Evolutionary conservation across 2,888 invertebrate species (phyloP).

Genomic region (Eupsilia transversa): DNA sequence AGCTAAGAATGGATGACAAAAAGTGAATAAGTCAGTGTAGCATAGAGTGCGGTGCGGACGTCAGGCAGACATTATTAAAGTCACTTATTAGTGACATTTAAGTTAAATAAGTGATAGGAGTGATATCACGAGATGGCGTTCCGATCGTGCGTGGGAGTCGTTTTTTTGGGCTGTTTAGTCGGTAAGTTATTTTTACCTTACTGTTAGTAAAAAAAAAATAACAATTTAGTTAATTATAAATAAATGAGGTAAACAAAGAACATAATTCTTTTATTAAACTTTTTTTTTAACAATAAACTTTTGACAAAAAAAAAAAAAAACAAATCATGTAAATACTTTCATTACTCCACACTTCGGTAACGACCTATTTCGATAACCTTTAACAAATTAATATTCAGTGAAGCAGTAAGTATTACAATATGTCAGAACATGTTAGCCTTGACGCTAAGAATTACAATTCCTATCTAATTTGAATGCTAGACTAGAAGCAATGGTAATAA

Average conservation of each 20-base stretch:
- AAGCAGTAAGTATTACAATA: slow-evolving; percentile 66
- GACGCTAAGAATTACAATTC: slow-evolving; percentile 69
- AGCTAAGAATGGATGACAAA: slow-evolving; percentile 87
- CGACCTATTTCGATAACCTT: slow-evolving; percentile 69
- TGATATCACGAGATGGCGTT: slow-evolving; percentile 85
- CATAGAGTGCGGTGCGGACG: slow-evolving; percentile 84
- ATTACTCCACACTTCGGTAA: slow-evolving; percentile 16
- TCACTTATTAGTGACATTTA: slow-evolving; percentile 83
- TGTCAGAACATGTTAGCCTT: slow-evolving; percentile 74
- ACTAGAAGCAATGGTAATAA: slow-evolving; percentile 21
- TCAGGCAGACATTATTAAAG: slow-evolving; percentile 78
- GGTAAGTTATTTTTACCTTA: slow-evolving; percentile 78
- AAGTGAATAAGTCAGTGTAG: slow-evolving; percentile 87
- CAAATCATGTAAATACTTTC: slow-evolving; percentile 47
- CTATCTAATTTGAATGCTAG: slow-evolving; percentile 68
- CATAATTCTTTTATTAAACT: not conserved
- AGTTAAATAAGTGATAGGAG: slow-evolving; percentile 78
- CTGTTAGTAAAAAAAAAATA: no score
- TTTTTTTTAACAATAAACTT: not conserved
- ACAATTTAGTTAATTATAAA: no score
- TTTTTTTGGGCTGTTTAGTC: slow-evolving; percentile 83
- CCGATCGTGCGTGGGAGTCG: slow-evolving; percentile 78
- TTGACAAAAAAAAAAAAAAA: slow-evolving; percentile 3
- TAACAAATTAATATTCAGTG: slow-evolving; percentile 63
- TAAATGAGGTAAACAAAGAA: not conserved